phyloP scores from a whole-genome alignment of 2,797 vertebrate species.

The Rhynchotus rufescens region DNA sequence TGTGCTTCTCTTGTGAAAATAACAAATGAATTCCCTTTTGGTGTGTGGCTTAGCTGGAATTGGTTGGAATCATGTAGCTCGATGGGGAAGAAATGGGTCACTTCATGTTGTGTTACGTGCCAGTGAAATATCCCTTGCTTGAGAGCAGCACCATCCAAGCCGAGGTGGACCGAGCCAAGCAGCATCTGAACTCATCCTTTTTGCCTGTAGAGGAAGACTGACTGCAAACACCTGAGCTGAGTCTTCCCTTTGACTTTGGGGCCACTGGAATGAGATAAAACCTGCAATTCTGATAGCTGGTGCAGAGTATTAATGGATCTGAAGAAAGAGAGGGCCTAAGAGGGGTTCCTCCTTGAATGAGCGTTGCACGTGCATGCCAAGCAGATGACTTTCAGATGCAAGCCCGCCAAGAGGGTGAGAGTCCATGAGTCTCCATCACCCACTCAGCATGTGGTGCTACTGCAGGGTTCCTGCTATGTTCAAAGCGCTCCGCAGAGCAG shows the following conservation, averaged over 20 bases:
- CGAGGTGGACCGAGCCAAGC: not conserved
- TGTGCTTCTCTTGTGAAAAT: not conserved
- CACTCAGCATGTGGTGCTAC: not conserved
- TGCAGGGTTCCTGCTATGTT: not conserved
- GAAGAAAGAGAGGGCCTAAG: conserved; percentile 6
- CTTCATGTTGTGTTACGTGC: rapidly evolving
- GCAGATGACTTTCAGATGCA: not conserved
- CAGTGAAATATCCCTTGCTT: not conserved
- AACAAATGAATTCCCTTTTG: not conserved
- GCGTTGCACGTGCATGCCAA: not conserved
- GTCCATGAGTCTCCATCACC: not conserved
- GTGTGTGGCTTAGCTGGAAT: not conserved
- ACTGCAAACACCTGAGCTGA: not conserved
- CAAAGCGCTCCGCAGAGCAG: not conserved
- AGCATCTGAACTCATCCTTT: not conserved
- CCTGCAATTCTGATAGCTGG: not conserved
- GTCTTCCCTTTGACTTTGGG: not conserved
- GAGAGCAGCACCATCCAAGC: not conserved
- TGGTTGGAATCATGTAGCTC: not conserved
- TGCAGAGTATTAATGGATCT: not conserved
- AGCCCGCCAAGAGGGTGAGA: not conserved
- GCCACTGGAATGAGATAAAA: not conserved
- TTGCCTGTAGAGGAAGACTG: not conserved
- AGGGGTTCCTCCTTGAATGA: not conserved
- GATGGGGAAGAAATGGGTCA: not conserved